Evolutionary conservation across 92 coral and sea anemone species (phyloP).

Genomic region (Siderastrea radians): DNA sequence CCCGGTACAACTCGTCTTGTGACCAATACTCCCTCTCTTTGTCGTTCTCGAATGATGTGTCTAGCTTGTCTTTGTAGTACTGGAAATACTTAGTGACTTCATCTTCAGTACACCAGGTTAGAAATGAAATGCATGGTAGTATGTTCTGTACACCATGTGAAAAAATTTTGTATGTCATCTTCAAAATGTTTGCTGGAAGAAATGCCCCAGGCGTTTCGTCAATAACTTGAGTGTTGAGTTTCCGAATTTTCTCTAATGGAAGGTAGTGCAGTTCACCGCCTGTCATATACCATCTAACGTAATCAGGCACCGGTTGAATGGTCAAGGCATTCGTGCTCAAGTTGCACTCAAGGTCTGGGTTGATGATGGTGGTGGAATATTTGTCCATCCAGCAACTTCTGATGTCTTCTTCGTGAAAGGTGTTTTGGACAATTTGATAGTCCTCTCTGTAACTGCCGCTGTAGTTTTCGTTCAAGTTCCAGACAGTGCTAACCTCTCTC

Average conservation of each 20-base stretch:
- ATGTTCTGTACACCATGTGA: slow-evolving; percentile 37
- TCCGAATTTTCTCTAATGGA: slow-evolving; percentile 47
- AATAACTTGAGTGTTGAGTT: slow-evolving; percentile 30
- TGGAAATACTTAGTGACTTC: slow-evolving; percentile 44
- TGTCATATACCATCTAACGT: slow-evolving; percentile 40
- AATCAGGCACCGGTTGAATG: slow-evolving; percentile 26
- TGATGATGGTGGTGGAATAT: slow-evolving; percentile 32
- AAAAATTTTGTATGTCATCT: slow-evolving; percentile 62
- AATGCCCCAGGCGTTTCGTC: slow-evolving; percentile 65
- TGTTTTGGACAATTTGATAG: slow-evolving; percentile 26
- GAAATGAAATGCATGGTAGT: slow-evolving; percentile 52
- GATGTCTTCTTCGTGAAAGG: slow-evolving; percentile 7
- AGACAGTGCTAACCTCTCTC: slow-evolving; percentile 40
- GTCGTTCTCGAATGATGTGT: slow-evolving; percentile 57
- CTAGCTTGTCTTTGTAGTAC: slow-evolving; percentile 49
- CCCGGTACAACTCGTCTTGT: slow-evolving; percentile 55
- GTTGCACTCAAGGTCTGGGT: slow-evolving; percentile 28
- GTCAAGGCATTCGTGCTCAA: too few relatives aligned
- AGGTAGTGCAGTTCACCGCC: slow-evolving; percentile 68
- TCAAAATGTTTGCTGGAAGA: slow-evolving; percentile 63
- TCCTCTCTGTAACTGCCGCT: slow-evolving; percentile 61
- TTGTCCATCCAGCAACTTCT: slow-evolving; percentile 41
- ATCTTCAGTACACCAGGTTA: slow-evolving; percentile 68
- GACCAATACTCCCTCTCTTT: slow-evolving; percentile 74
- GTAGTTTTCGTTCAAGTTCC: slow-evolving; percentile 45